Base-by-base conservation (phyloP, 2,113 vertebrate species). In the Atractosteus spatula region DNA sequence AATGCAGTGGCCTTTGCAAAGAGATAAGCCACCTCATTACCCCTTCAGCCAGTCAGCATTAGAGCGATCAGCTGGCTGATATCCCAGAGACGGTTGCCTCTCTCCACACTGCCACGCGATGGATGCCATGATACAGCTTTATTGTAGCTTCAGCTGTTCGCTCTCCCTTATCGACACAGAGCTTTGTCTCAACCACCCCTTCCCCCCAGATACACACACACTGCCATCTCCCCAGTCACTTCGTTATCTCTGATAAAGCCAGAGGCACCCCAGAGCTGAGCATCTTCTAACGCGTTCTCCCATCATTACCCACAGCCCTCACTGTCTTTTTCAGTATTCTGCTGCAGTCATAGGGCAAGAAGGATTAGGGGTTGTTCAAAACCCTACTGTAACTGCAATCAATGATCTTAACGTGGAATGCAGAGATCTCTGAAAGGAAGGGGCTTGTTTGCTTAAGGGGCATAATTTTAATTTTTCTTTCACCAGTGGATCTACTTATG, bases 221-320 rank as follows among this genome's bases (percentile, higher is more conserved):
- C 29, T 29, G 29, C 29, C 29, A 29, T 29, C 29, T 29, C 29
- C 29, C 29, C 29, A 29, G 29, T 69, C 61, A 29, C 62, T 51
- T 54, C 45, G 41, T 55, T 70, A 57, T 70, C 54, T 51, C 62
- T 70, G 62, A 55, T 64, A 72, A 72, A 72, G 41, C 70, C 62
- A 14, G 44, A 43, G 29, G 73, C 68, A 7, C 68, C n/a, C 54
- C 54, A 55, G 16, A 45, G 73, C 73, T 29, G 54, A 47, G 68
- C 68, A 59, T 70, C 62, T 45, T 62, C 64, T 75, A 75, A 75
- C 66, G 68, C 68, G 57, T 51, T 65, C 68, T 66, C 68, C 70
- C 68, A 74, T 69, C 72, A 74, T 69, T 69, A 74, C 62, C 55
- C 59, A 47, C 7, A 16, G 66, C 43, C 44, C 17, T 45, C 51